A percentile compares a stretch with the other conserved stretches of the same genome.
phyloP scores from a whole-genome alignment of 2,888 invertebrate species.

The Allacma fusca region DNA sequence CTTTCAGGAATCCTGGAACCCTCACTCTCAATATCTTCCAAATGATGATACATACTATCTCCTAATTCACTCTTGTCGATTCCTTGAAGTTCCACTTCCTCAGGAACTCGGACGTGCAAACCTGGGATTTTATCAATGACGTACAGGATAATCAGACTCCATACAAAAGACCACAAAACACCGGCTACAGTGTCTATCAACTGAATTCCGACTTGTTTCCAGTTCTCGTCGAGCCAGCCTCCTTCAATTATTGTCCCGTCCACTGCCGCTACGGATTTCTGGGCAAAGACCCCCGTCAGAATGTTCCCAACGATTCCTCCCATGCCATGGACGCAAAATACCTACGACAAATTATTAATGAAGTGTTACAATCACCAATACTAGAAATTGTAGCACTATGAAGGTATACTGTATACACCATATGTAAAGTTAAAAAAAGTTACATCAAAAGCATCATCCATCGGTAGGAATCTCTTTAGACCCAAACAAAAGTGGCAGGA shows the following conservation, averaged over 20 bases:
- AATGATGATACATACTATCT: conserved; percentile 52
- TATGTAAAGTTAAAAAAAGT: too few species aligned
- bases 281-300: conserved; percentile 57
- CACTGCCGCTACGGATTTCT: conserved; percentile 54
- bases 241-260: conserved; percentile 56
- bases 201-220: conserved; percentile 54
- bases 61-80: conserved; percentile 54
- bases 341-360: background rate
- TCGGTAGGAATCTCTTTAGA: conserved; percentile 45
- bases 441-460: conserved; percentile 59
- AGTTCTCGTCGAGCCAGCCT: conserved; percentile 58
- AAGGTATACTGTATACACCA: too few species aligned
- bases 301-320: conserved; percentile 54
- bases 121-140: conserved; percentile 58
- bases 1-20: too few species aligned
- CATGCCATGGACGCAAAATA: conserved; percentile 55
- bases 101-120: conserved; percentile 52
- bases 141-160: conserved; percentile 55
- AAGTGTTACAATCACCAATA: too few species aligned
- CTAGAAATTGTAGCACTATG: too few species aligned
- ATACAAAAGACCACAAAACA: conserved; percentile 52
- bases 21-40: too few species aligned
- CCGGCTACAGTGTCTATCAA: conserved; percentile 51
- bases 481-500: conserved; percentile 54
- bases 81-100: conserved; percentile 53